Percentiles rank a stretch among this genome's conserved stretches.
Conservation (phyloP, 64 coral and sea anemone species). For the Stichodactyla helianthus region DNA sequence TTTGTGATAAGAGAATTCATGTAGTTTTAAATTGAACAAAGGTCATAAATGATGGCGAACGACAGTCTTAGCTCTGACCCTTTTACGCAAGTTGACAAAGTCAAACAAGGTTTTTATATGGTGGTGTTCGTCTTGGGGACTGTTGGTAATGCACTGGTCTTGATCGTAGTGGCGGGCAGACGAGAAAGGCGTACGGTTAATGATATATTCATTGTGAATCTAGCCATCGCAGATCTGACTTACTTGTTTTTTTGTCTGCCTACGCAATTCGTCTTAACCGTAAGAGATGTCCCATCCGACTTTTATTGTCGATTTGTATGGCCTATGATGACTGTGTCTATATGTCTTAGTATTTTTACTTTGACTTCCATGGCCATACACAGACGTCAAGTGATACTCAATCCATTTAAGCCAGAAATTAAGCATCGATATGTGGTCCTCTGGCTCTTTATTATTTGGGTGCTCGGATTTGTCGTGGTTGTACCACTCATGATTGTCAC, state of each 20-base stretch:
- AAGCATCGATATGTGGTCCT: slow-evolving; percentile 46
- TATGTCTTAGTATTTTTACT: slow-evolving; percentile 68
- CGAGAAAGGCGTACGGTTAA: slow-evolving; percentile 47
- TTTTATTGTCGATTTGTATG: slow-evolving; percentile 71
- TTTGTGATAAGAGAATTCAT: neutral
- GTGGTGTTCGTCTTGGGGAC: slow-evolving; percentile 52
- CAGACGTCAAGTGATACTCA: slow-evolving; percentile 64
- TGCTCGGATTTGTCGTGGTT: slow-evolving; percentile 39
- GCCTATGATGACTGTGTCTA: slow-evolving; percentile 74
- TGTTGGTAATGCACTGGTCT: slow-evolving; percentile 57
- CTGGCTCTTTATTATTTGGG: slow-evolving; percentile 61
- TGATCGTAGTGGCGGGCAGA: slow-evolving; percentile 58
- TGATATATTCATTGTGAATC: slow-evolving; percentile 75
- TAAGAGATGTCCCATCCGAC: slow-evolving; percentile 44
- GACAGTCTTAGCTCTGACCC: neutral
- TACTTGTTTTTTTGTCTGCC: slow-evolving; percentile 67
- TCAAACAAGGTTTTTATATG: slow-evolving; percentile 40
- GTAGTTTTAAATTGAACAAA: neutral
- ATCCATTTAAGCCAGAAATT: slow-evolving; percentile 68
- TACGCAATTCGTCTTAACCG: slow-evolving; percentile 46
- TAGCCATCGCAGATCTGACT: slow-evolving; percentile 71
- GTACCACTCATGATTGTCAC: slow-evolving; percentile 52
- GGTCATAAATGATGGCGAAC: slow-evolving; percentile 4
- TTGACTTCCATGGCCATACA: slow-evolving; percentile 75
- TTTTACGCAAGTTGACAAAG: neutral